Evolutionary conservation across 2,888 invertebrate species (phyloP), one percentile per base, ranked within the genome.

Genomic region (Eristalis tenax): DNA sequence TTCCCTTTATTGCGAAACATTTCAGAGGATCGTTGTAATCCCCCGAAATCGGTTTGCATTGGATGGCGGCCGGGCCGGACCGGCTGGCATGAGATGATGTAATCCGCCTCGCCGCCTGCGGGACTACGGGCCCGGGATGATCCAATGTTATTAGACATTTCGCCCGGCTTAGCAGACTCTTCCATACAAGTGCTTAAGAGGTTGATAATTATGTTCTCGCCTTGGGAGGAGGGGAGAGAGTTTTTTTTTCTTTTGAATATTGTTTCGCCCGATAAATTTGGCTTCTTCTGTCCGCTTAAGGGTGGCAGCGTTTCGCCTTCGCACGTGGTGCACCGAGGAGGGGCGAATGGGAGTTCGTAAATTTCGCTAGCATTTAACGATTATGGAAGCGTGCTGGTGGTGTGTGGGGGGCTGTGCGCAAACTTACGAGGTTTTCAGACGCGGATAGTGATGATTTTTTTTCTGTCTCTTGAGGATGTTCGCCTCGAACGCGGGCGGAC

Each of bases 141-240:
- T 71, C 71, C 71, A 71, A 71, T 71, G 71, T 71, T 71, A 71
- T 71, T 71, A 71, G 71, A 63, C 61, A 71, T 71, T 71, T 43
- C 28, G 61, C 22, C 71, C 40, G 43, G 28, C 61, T 71, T 63
- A 63, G 22, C 40, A 71, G 63, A 63, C 63, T 61, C 43, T 43
- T 71, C 40, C 43, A 71, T 22, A 43, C 15, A 57, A 70, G 23
- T 15, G 35, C 57, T 43, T 56, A 43, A 43, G 71, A 61, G 61
- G 43, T 35, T 43, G 61, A 71, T 71, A 71, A 71, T 61, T 71
- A 61, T 40, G 61, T 63, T 43, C 61, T 61, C 57, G 69, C 69
- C 56, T 23, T 13, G 13, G 15, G 35, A 3, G 43, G 43, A n/a
- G 0, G 18, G n/a, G 50, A 11, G 40, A 15, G 13, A 15, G 40